Percentiles rank a stretch among this genome's conserved stretches.
Evolutionary conservation across 1,140 invertebrate genomes (phyloP).

Genomic region (Ephestia elutella): DNA sequence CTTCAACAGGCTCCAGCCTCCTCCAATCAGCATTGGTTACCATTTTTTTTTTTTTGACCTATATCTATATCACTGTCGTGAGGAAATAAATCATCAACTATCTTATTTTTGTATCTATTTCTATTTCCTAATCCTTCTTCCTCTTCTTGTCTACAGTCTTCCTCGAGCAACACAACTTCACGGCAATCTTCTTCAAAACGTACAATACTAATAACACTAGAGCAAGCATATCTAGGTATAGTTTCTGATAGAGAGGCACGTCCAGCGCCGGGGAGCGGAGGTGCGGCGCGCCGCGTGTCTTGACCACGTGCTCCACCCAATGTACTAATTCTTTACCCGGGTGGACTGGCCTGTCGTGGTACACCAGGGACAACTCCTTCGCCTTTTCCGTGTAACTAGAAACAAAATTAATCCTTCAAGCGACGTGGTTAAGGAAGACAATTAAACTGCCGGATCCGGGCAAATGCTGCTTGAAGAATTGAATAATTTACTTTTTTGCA

Average conservation of each 20-base stretch:
- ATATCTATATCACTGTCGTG: too few species aligned
- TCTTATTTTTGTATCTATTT: too few species aligned
- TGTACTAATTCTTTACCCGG: conserved; percentile 18
- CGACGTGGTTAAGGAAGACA: not conserved
- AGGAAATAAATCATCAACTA: too few species aligned
- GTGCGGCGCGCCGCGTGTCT: conserved; percentile 41
- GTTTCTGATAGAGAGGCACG: conserved; percentile 43
- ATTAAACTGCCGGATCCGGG: too few species aligned
- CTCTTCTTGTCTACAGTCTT: not conserved
- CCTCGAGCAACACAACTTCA: not conserved
- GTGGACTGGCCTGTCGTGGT: conserved; percentile 16
- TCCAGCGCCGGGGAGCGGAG: conserved; percentile 38
- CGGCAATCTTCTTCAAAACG: not conserved
- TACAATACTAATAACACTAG: not conserved
- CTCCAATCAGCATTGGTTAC: too few species aligned
- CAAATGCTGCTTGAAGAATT: not conserved
- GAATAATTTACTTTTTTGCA: too few species aligned
- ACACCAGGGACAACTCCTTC: not conserved
- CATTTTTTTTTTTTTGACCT: too few species aligned
- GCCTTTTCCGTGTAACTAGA: not conserved
- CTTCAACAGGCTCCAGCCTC: too few species aligned
- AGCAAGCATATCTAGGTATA: conserved; percentile 1
- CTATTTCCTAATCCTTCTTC: not conserved
- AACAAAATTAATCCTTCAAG: not conserved
- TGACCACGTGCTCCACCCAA: conserved; percentile 39